Conservation (phyloP, 2,113 vertebrate genomes). For the Nycticryphes semicollaris region DNA sequence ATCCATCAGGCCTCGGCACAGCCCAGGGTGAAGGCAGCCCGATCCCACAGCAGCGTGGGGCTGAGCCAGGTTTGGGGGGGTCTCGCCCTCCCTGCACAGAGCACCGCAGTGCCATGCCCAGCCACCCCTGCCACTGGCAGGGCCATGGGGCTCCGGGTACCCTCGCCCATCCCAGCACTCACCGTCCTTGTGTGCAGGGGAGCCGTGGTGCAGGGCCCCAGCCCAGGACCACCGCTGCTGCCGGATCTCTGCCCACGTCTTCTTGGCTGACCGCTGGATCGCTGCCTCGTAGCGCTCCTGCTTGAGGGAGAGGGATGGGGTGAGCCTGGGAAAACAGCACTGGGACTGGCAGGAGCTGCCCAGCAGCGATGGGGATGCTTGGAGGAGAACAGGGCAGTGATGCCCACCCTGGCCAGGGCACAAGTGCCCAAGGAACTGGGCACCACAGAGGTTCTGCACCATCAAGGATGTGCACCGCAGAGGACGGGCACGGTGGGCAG, state of each 20-base stretch:
- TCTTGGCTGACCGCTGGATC: slow-evolving; percentile 90
- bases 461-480: neutral
- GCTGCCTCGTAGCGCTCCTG: slow-evolving; percentile 95
- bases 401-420: neutral
- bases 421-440: neutral
- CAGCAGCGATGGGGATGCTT: rapidly evolving
- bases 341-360: neutral
- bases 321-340: neutral
- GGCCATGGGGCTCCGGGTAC: neutral
- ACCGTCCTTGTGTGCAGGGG: slow-evolving; percentile 82
- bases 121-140: rapidly evolving
- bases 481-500: rapidly evolving
- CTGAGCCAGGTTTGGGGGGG: neutral
- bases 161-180: neutral
- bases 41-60: neutral
- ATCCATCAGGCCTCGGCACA: neutral
- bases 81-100: neutral
- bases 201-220: slow-evolving; percentile 85
- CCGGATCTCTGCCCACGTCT: slow-evolving; percentile 97
- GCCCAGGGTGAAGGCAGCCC: rapidly evolving
- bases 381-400: neutral
- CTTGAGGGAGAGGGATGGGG: neutral
- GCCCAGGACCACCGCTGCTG: slow-evolving; percentile 97
- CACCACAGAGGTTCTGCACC: neutral
- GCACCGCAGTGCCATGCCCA: neutral